These are phyloP conservation scores for Oxyura jamaicensis DNA, from an alignment of 2,113 vertebrate genomes.

Conservation along the genomic window DNA sequence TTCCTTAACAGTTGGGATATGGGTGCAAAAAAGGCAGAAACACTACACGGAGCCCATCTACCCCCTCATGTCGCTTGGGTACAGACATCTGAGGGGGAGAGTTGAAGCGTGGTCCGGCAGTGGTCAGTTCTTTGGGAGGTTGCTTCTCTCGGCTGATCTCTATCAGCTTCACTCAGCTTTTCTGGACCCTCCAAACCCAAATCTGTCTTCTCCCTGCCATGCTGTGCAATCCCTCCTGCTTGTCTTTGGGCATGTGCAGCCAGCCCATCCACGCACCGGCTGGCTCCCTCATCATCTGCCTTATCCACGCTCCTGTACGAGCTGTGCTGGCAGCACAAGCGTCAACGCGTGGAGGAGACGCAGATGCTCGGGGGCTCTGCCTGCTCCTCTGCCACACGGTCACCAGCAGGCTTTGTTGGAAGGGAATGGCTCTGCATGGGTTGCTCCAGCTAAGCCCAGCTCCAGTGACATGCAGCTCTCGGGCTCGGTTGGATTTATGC, in stretches of 20 bases:
- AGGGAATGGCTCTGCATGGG: neutral
- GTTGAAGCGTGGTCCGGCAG: neutral
- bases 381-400: neutral
- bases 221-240: neutral
- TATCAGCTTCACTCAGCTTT: neutral
- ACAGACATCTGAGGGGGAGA: neutral
- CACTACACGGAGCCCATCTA: neutral
- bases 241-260: neutral
- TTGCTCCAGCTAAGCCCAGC: neutral
- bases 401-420: accelerated
- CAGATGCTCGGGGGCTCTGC: neutral
- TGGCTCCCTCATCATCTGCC: neutral
- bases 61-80: neutral
- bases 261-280: accelerated
- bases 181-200: neutral
- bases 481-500: neutral
- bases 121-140: neutral
- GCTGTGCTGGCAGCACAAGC: neutral
- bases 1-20: neutral
- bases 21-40: neutral
- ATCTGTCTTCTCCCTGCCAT: neutral
- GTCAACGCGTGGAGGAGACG: accelerated
- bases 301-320: accelerated
- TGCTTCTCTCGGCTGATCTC: neutral
- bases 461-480: neutral